Conservation (phyloP, 2,797 vertebrate species). For the Propithecus deckenii region DNA sequence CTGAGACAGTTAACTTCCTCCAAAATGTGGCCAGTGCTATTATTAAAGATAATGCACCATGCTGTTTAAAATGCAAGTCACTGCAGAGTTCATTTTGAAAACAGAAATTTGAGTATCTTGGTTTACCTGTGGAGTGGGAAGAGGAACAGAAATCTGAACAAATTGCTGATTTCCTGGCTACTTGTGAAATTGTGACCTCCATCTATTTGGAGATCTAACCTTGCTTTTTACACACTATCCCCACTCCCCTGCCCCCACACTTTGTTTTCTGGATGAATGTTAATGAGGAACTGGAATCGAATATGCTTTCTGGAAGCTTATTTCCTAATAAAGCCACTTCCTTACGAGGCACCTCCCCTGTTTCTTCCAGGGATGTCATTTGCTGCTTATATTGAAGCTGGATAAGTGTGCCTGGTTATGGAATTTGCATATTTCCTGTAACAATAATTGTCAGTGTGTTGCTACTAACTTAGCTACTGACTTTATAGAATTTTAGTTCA, state of each 20-base stretch:
- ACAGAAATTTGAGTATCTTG: background rate
- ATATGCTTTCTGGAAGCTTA: conserved; percentile 9
- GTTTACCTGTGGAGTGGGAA: conserved; percentile 10
- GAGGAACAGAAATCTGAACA: background rate
- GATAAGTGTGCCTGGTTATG: background rate
- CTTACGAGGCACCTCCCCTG: background rate
- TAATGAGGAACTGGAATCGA: conserved; percentile 50
- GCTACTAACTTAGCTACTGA: background rate
- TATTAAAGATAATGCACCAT: conserved; percentile 43
- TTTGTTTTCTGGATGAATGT: conserved; percentile 29
- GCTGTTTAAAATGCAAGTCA: conserved; percentile 64
- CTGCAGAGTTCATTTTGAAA: conserved; percentile 13
- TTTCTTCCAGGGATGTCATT: background rate
- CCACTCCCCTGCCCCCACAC: fast-evolving
- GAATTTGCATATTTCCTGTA: background rate
- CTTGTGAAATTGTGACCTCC: background rate
- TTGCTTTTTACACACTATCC: background rate
- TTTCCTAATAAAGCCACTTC: conserved; percentile 22
- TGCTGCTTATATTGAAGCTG: background rate
- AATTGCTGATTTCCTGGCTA: background rate
- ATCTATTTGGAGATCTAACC: background rate
- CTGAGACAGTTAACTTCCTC: conserved; percentile 66
- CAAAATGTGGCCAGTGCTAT: conserved; percentile 53
- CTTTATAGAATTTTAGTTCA: background rate
- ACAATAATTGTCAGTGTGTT: background rate